Evolutionary conservation across 2,888 invertebrate genomes (phyloP).

Genomic region (Aplocera efformata): DNA sequence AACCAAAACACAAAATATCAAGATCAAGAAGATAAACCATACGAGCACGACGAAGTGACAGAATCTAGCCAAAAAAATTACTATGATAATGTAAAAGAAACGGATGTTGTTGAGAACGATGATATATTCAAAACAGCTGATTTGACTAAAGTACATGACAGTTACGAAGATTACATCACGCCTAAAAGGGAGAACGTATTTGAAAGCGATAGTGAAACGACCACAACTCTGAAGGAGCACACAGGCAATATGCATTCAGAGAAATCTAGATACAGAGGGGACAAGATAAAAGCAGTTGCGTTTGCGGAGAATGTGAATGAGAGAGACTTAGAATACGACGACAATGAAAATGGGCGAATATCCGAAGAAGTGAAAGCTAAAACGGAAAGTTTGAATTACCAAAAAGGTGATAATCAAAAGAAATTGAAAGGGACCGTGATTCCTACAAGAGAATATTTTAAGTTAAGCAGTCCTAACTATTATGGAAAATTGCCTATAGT

Average conservation of each 20-base stretch:
- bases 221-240: no score
- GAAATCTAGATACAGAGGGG: neutral
- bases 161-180: constrained; percentile 54
- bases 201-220: constrained; percentile 22
- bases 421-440: constrained; percentile 37
- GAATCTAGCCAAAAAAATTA: constrained; percentile 5
- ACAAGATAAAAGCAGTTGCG: constrained; percentile 1
- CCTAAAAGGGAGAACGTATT: constrained; percentile 42
- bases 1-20: neutral
- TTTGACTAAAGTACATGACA: constrained; percentile 37
- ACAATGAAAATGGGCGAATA: neutral
- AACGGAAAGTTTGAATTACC: constrained; percentile 36
- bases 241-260: no score
- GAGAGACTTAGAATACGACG: neutral
- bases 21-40: neutral
- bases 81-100: constrained; percentile 3
- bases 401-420: neutral
- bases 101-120: constrained; percentile 4
- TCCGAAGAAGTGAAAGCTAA: constrained; percentile 36
- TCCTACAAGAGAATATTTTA: constrained; percentile 42
- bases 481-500: constrained; percentile 42
- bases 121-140: constrained; percentile 28
- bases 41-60: neutral
- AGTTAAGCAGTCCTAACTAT: constrained; percentile 50
- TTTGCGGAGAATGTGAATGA: neutral